Conservation (phyloP, 2,113 vertebrate genomes). For the Cacatua alba region DNA sequence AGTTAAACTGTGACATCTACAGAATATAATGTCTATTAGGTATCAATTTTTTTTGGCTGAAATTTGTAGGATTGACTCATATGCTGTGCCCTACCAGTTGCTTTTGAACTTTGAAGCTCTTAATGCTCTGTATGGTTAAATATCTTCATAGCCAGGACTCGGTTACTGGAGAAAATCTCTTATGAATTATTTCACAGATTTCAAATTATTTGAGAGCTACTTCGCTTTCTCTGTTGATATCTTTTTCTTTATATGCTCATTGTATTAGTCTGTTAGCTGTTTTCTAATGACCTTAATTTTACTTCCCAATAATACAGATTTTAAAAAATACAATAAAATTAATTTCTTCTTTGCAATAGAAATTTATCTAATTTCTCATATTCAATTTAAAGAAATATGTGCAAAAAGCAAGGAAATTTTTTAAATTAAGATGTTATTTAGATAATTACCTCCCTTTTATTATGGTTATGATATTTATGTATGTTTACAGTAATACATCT, state of each 20-base stretch:
- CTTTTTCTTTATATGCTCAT: neutral
- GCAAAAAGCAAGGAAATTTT: neutral
- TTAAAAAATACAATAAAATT: neutral
- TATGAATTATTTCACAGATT: neutral
- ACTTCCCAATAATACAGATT: neutral
- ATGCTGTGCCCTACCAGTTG: neutral
- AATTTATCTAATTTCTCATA: neutral
- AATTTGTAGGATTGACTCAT: neutral
- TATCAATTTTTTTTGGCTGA: neutral
- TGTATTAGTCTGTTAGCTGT: neutral
- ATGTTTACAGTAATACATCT: neutral
- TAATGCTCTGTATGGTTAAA: neutral
- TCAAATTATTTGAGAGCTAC: neutral
- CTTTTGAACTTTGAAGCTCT: neutral
- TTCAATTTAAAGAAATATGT: neutral
- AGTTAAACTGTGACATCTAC: neutral
- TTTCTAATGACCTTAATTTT: constrained; percentile 1
- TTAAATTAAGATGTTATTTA: neutral
- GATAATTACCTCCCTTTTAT: neutral
- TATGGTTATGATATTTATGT: neutral
- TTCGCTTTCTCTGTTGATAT: neutral
- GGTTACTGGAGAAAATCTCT: neutral
- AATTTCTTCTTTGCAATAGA: neutral
- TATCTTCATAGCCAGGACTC: neutral
- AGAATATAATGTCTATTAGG: neutral